Evolutionary conservation across 2,888 invertebrate genomes (phyloP).

Genomic region (Pherbina coryleti): DNA sequence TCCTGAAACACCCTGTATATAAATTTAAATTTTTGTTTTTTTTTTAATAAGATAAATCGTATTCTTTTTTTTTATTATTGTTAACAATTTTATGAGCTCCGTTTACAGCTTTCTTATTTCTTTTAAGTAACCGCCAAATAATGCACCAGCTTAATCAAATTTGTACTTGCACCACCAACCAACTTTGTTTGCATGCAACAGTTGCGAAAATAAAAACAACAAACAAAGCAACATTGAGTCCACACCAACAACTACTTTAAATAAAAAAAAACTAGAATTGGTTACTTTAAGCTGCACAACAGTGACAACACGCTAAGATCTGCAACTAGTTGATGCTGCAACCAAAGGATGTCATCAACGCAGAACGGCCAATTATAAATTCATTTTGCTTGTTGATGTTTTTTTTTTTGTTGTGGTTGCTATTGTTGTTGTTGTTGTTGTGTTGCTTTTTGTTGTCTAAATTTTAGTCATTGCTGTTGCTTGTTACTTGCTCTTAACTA

Average conservation of each 20-base stretch:
- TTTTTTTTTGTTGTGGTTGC: no score
- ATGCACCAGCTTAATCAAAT: neutral
- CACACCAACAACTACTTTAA: neutral
- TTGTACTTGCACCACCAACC: neutral
- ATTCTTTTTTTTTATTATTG: neutral
- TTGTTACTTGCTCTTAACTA: neutral
- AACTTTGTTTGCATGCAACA: neutral
- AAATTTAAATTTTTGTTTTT: neutral
- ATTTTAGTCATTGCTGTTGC: neutral
- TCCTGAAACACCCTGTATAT: neutral
- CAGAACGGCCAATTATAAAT: conserved; percentile 18
- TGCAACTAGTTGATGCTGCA: neutral
- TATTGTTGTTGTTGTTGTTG: neutral
- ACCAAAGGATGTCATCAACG: conserved; percentile 10
- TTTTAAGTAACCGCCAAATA: neutral
- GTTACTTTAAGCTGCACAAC: neutral
- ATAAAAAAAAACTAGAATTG: neutral
- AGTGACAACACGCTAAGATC: neutral
- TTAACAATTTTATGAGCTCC: neutral
- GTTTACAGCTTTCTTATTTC: neutral
- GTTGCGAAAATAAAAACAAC: neutral
- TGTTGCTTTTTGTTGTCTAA: neutral
- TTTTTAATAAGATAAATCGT: neutral
- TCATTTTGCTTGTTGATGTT: neutral
- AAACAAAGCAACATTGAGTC: neutral